Evolutionary conservation across 2,797 vertebrate genomes (phyloP), one percentile per base, ranked within the genome.

Genomic region (Tarsius wallacei): DNA sequence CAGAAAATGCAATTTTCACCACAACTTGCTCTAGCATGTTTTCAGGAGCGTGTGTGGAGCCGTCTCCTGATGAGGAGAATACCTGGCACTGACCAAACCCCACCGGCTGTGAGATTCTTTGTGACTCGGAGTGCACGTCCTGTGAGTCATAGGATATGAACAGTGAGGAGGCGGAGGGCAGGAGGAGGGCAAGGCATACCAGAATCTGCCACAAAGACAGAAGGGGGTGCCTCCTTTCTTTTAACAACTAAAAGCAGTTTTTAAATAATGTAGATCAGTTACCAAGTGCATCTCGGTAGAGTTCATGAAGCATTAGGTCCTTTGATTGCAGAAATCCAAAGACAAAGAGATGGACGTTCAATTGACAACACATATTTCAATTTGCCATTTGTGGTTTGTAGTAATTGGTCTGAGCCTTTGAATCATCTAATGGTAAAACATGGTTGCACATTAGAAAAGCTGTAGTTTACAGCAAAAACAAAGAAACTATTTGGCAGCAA

Each of bases 11-110:
- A 1, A 7, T 9, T n/a, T 53, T 2, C 10, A 1, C 59, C 59
- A 0, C 0, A 0, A 47, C 76, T 88, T 86, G 87, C 70, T 66
- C 15, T 0, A 7, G 73, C 95, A 51, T 0, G 1, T 49, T 7
- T 8, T n/a, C 24, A 28, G 80, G n/a, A 7, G 86, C 21, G 0
- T 2, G 4, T 16, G 84, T 33, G 22, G 71, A 85, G 12, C 53
- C 0, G 0, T 14, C 57, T 42, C 26, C 77, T 8, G n/a, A 31
- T 26, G 16, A 36, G 26, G 7, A 55, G 15, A 5, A 9, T 1
- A 8, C 53, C 78, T 36, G 63, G 73, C 22, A 3, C 19, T 1
- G 16, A 78, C 73, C 51, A 3, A 76, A 26, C 19, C 19, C 12
- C 0, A 0, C 15, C 4, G 2, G 0, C 80, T 13, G 14, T 6